Percentiles rank a stretch among this genome's conserved stretches.
Evolutionary conservation across 2,888 invertebrate species (phyloP).

Genomic region (Ditula angustiorana): DNA sequence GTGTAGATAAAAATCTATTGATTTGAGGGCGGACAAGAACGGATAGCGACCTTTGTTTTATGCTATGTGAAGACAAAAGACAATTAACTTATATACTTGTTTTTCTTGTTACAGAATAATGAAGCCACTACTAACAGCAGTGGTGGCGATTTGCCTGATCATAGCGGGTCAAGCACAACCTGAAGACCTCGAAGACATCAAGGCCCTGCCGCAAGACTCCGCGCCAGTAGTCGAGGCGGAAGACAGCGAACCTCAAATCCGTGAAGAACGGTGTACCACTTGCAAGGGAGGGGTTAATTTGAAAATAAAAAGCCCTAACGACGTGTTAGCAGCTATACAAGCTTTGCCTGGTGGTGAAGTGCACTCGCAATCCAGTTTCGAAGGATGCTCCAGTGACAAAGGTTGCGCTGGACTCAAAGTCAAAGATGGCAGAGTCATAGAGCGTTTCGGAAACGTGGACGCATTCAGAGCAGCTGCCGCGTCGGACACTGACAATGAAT

Average conservation of each 20-base stretch:
- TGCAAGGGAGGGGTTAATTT: constrained; percentile 57
- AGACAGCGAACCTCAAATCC: constrained; percentile 61
- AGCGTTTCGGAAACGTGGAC: constrained; percentile 73
- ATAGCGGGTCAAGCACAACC: constrained; percentile 65
- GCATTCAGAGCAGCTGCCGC: constrained; percentile 70
- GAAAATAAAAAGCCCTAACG: constrained; percentile 62
- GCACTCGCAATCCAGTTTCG: constrained; percentile 75
- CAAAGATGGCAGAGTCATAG: constrained; percentile 74
- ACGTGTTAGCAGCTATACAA: constrained; percentile 64
- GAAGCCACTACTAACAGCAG: constrained; percentile 77
- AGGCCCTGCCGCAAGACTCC: constrained; percentile 64
- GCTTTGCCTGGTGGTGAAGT: constrained; percentile 67
- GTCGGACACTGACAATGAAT: constrained; percentile 63
- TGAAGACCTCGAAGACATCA: constrained; percentile 68
- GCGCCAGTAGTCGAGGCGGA: constrained; percentile 68
- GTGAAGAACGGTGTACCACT: constrained; percentile 69
- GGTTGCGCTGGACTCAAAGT: constrained; percentile 80
- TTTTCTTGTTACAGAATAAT: constrained; percentile 74
- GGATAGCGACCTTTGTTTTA: too few relatives aligned
- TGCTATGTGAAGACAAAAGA: too few relatives aligned
- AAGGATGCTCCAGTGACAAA: constrained; percentile 74
- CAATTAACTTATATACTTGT: not conserved
- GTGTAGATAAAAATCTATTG: too few relatives aligned
- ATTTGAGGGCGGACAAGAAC: too few relatives aligned
- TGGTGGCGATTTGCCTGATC: constrained; percentile 73